A percentile compares a stretch with the other conserved stretches of the same genome.
Conservation (phyloP, 1,140 invertebrate genomes). For the Cepaea nemoralis region DNA sequence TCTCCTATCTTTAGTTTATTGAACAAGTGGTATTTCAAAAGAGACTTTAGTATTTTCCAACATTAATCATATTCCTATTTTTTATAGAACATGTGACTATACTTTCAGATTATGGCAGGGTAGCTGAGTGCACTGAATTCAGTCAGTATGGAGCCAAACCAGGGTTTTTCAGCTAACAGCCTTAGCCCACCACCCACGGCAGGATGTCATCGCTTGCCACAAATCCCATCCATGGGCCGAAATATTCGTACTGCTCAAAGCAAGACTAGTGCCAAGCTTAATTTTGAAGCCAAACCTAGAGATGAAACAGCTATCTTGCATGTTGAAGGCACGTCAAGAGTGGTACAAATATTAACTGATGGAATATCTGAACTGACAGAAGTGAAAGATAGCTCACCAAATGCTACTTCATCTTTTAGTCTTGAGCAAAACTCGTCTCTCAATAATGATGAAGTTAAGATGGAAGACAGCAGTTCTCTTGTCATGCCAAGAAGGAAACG, state of each 20-base stretch:
- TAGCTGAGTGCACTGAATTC: background rate
- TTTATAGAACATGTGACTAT: background rate
- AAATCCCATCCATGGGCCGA: constrained; percentile 58
- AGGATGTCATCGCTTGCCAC: constrained; percentile 61
- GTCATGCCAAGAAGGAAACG: background rate
- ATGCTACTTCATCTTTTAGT: background rate
- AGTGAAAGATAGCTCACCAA: constrained; percentile 6
- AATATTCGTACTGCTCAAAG: constrained; percentile 65
- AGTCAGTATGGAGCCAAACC: constrained; percentile 23
- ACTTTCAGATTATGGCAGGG: constrained; percentile 13
- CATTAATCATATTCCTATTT: background rate
- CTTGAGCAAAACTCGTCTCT: too few relatives aligned
- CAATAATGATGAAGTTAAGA: background rate
- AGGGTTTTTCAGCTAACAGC: constrained; percentile 32
- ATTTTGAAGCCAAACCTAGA: constrained; percentile 23
- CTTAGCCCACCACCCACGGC: constrained; percentile 21
- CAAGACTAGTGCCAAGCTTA: constrained; percentile 55
- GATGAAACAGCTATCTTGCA: constrained; percentile 50
- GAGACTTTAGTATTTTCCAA: too few relatives aligned
- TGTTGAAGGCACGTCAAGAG: constrained; percentile 59
- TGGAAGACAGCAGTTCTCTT: background rate
- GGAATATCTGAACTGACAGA: constrained; percentile 48
- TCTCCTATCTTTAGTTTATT: too few relatives aligned
- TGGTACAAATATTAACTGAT: constrained; percentile 51
- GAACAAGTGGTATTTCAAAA: too few relatives aligned